phyloP scores from a whole-genome alignment of 2,113 vertebrate species.

The Sorex fumeus region DNA sequence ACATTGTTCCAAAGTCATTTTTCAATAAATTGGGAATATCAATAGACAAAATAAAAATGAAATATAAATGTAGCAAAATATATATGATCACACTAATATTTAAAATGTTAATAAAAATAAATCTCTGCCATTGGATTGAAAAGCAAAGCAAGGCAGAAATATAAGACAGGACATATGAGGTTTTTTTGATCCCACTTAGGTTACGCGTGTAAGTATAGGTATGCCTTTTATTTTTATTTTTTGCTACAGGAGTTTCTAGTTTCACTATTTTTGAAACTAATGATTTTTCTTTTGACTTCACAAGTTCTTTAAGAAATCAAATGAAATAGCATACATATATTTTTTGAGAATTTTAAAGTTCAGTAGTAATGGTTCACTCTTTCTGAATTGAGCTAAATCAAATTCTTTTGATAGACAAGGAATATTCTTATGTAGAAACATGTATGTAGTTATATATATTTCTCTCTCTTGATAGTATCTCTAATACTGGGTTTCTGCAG shows the following conservation, averaged over 20 bases:
- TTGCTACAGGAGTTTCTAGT: not conserved
- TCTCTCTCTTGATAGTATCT: not conserved
- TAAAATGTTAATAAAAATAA: too few relatives aligned
- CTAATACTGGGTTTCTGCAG: constrained; percentile 51
- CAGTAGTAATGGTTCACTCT: not conserved
- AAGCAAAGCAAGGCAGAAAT: too few relatives aligned
- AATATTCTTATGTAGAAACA: not conserved
- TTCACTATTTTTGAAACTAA: not conserved
- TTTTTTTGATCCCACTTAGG: not conserved
- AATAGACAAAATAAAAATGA: too few relatives aligned
- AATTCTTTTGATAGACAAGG: not conserved
- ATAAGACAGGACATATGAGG: too few relatives aligned
- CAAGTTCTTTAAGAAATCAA: constrained; percentile 6
- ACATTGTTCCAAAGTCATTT: too few relatives aligned
- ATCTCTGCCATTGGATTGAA: too few relatives aligned
- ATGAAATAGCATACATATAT: not conserved
- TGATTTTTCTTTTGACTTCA: not conserved
- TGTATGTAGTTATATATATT: not conserved
- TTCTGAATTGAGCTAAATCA: not conserved
- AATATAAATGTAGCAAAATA: too few relatives aligned
- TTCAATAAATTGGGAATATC: too few relatives aligned
- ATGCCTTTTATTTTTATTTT: not conserved
- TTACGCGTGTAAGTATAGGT: not conserved
- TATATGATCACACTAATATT: too few relatives aligned
- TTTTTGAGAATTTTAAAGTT: constrained; percentile 13